Evolutionary conservation across 2,113 vertebrate genomes (phyloP).

Genomic region (Argyrosomus japonicus): DNA sequence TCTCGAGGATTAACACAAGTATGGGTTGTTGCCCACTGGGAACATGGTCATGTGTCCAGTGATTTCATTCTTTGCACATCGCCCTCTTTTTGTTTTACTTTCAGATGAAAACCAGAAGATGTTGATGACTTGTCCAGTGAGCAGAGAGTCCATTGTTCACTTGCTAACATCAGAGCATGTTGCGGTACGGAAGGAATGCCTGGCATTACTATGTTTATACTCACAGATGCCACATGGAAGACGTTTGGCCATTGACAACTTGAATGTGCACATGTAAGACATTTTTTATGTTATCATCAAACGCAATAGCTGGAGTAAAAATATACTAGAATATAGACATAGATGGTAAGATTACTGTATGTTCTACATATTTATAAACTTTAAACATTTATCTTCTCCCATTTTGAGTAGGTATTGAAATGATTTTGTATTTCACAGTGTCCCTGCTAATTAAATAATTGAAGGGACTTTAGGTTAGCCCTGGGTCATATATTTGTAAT

Average conservation of each 20-base stretch:
- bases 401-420: background rate
- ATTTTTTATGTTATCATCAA: slow-evolving; percentile 6
- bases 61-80: background rate
- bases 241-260: slow-evolving; percentile 79
- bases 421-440: background rate
- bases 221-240: slow-evolving; percentile 78
- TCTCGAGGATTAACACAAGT: background rate
- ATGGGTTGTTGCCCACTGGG: background rate
- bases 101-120: slow-evolving; percentile 91
- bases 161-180: slow-evolving; percentile 76
- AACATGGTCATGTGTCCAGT: background rate
- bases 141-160: slow-evolving; percentile 76
- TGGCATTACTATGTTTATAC: slow-evolving; percentile 84
- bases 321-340: background rate
- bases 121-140: slow-evolving; percentile 77
- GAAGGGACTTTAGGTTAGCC: background rate
- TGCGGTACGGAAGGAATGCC: slow-evolving; percentile 78
- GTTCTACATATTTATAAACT: background rate
- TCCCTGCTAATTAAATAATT: background rate
- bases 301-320: background rate
- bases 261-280: slow-evolving; percentile 85
- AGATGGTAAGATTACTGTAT: background rate
- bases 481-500: slow-evolving; percentile 21
- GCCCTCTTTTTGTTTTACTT: slow-evolving; percentile 37
- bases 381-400: background rate